These are phyloP conservation scores for Lepeophtheirus nordmannii DNA, from an alignment of 2,888 invertebrate species.

Conservation along the genomic window DNA sequence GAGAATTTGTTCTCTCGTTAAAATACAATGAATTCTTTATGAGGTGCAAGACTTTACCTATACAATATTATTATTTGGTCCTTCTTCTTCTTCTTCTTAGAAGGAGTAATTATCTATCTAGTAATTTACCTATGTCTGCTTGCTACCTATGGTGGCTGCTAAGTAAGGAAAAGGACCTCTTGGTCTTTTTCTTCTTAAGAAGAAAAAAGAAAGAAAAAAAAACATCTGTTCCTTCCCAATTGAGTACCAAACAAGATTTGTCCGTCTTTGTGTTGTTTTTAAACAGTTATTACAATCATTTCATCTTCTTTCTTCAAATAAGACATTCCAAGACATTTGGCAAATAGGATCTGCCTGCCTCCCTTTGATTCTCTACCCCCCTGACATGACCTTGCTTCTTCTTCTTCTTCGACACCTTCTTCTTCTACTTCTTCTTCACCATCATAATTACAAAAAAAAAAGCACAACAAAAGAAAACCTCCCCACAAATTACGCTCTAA, in stretches of 20 bases:
- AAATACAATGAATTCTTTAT: conserved; percentile 7
- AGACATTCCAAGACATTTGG: not conserved
- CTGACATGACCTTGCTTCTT: not conserved
- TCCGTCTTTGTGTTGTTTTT: not conserved
- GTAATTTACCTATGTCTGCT: too few relatives aligned
- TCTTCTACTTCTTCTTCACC: not conserved
- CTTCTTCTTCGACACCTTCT: not conserved
- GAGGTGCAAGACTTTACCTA: conserved; percentile 5
- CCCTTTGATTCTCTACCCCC: not conserved
- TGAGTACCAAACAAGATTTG: not conserved
- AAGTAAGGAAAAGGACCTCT: not conserved
- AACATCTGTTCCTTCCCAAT: too few relatives aligned
- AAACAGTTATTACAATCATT: too few relatives aligned
- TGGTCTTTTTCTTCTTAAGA: not conserved
- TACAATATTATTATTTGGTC: not conserved
- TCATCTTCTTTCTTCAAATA: not conserved
- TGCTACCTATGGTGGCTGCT: too few relatives aligned
- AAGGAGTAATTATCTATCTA: not conserved
- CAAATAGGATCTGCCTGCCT: not conserved
- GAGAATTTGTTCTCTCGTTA: not conserved
- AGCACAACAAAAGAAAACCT: not conserved
- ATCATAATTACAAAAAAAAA: not conserved
- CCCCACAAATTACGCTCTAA: not conserved
- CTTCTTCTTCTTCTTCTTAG: not conserved
- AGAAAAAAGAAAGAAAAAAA: not conserved